Evolutionary conservation across 2,113 vertebrate species (phyloP), one percentile per base, ranked within the genome.

Genomic region (Dasyurus viverrinus): DNA sequence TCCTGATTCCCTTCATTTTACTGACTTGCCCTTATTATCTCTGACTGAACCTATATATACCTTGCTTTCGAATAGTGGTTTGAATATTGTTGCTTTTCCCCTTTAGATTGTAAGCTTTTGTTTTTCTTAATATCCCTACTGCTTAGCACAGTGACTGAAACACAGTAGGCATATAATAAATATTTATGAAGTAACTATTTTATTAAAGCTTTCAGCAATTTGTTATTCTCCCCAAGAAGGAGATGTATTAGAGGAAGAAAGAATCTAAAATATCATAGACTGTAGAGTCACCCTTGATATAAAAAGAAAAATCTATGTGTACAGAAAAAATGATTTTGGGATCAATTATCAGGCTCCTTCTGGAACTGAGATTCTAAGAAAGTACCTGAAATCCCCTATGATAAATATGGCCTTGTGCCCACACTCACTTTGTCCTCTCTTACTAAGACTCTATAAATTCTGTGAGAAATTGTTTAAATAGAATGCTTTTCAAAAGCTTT

Each of bases 281-380:
- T n/a, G 8, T 42, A 11, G 68, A 36, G 53, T 50, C 8, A 97
- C 96, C 89, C 0, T 54, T 92, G 22, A 48, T 57, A 42, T 89
- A 26, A 54, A 92, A 91, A 89, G 53, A 92, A 93, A 25, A 3
- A 90, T 47, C 24, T 89, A 10, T 90, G 46, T 53, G 12, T 89
- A 26, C 25, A 92, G 68, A 95, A 95, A 95, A 95, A 2, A 42
- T 94, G 23, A 6, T 30, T 11, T 90, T 94, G 46, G 24, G 57
- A 60, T 96, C 92, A 94, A 84, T 84, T 84, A 22, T 95, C 30
- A 93, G 89, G 42, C 50, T 68, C 0, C 91, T 95, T 91, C 54
- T 90, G 48, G 54, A 93, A 94, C 91, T 93, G 46, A 42, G 24
- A 46, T 54, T 91, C 54, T 94, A 57, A 16, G 16, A 95, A 93